These are phyloP conservation scores for Menura novaehollandiae DNA, from an alignment of 2,113 vertebrate genomes.

Conservation along the genomic window DNA sequence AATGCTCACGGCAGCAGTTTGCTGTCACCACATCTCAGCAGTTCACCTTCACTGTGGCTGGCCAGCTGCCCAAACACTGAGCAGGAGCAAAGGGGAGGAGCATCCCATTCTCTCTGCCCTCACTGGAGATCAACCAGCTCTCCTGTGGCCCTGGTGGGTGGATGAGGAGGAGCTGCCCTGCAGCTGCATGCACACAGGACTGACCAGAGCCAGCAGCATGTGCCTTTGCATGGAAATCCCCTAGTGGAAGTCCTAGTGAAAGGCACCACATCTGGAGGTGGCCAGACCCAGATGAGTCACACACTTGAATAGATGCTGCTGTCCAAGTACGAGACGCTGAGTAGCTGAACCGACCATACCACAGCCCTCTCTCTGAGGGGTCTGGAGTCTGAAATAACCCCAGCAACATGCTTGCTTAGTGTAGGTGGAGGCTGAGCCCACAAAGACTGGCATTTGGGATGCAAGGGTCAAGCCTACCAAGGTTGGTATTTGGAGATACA, in stretches of 20 bases:
- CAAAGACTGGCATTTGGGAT: neutral
- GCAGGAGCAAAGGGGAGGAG: neutral
- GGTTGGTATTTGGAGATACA: neutral
- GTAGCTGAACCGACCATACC: fast-evolving
- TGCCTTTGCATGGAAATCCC: neutral
- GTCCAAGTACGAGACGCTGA: neutral
- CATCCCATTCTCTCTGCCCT: neutral
- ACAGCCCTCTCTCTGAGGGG: neutral
- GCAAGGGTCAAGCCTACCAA: neutral
- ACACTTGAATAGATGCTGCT: neutral
- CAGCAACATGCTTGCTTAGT: neutral
- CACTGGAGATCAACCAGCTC: neutral
- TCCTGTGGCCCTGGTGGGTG: neutral
- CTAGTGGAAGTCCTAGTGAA: neutral
- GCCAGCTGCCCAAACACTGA: neutral
- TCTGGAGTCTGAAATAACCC: neutral
- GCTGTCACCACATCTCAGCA: neutral
- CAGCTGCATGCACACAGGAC: neutral
- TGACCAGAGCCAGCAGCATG: neutral
- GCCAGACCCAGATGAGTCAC: neutral
- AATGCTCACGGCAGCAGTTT: neutral
- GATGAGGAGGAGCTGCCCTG: neutral
- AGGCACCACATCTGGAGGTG: fast-evolving
- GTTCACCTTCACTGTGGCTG: neutral
- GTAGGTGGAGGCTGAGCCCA: neutral